Evolutionary conservation across 1,140 invertebrate genomes (phyloP), one percentile per base, ranked within the genome.

Genomic region (Trissolcus basalis): DNA sequence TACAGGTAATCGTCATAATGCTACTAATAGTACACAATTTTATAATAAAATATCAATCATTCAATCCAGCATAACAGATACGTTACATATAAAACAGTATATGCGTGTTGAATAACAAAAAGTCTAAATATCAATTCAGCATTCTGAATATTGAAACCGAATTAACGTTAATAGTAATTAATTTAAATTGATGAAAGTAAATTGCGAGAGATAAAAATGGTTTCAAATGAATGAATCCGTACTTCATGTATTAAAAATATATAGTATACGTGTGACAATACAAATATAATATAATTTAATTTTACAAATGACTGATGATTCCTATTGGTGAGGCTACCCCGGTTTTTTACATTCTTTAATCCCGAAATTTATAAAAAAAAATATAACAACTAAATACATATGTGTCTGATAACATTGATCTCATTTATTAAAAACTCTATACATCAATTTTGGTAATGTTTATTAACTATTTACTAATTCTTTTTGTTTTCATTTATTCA

Each of bases 141-240:
- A 49, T 61, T 74, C 63, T 67, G 61, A 74, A 74, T 61, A 36
- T 59, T 45, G 49, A 67, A 74, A 67, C 71, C 71, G 71, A 74
- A 74, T 74, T 74, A 67, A 61, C 55, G 56, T 9, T 43, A 74
- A 67, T 74, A 74, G 58, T 47, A 49, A 45, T 73, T 67, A 61
- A 60, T 61, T 74, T 74, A 67, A 67, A 74, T 74, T 56, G 53
- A 74, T 74, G 63, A 74, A 74, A 74, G 71, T 68, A 68, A 74
- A 54, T 41, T 13, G 39, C 48, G 45, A 56, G 36, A 63, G 16
- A 16, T 47, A 61, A 15, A 61, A 35, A 55, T 49, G 41, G 8
- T 65, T 55, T 33, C 11, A 56, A 59, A 64, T 47, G 41, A 53
- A 54, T 58, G 6, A 44, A 44, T 13, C 12, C 19, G 44, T 59